Evolutionary conservation across 2,888 invertebrate genomes (phyloP), one percentile per base, ranked within the genome.

Genomic region (Catocala nupta): DNA sequence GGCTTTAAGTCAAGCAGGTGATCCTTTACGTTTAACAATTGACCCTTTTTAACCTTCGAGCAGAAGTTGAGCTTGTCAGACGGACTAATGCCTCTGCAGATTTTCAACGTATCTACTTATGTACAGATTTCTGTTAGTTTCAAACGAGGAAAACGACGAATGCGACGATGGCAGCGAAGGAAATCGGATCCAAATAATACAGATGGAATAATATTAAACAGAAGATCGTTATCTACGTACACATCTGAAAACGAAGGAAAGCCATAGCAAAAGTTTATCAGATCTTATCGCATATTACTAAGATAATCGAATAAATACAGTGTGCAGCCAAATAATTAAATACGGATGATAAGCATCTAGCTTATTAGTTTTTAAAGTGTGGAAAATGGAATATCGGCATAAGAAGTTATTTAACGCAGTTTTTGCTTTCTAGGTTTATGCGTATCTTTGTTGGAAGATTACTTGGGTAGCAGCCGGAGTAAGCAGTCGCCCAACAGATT

Each of bases 41-140:
- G 65, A 76, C 77, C 77, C 74, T 76, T 70, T 76, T 76, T 74
- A 76, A 71, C 58, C 60, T 50, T 65, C 50, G 61, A 44, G 52
- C 53, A 65, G 63, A 71, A 59, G 63, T 75, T 52, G 52, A 63
- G 49, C 69, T n/a, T 47, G 34, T 63, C 57, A 66, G 64, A 61
- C 59, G 7, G 48, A 63, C 56, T 69, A 76, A 75, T 63, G 45
- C 53, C 56, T 5, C 13, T 55, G 63, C 56, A 66, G 51, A 48
- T 64, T 63, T 70, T 59, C 43, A 47, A 63, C 55, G 63, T 55
- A n/a, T n/a, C n/a, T n/a, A 59, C 63, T 61, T 49, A 39, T 34
- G 25, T 55, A 54, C n/a, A 59, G 42, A 42, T 52, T 55, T 62
- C 39, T 42, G 39, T 59, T 50, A 60, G 50, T 63, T 65, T 50